A percentile compares a stretch with the other conserved stretches of the same genome.
These are phyloP conservation scores for Sebastes steindachneri DNA, from an alignment of 2,797 vertebrate species.

Conservation along the genomic window DNA sequence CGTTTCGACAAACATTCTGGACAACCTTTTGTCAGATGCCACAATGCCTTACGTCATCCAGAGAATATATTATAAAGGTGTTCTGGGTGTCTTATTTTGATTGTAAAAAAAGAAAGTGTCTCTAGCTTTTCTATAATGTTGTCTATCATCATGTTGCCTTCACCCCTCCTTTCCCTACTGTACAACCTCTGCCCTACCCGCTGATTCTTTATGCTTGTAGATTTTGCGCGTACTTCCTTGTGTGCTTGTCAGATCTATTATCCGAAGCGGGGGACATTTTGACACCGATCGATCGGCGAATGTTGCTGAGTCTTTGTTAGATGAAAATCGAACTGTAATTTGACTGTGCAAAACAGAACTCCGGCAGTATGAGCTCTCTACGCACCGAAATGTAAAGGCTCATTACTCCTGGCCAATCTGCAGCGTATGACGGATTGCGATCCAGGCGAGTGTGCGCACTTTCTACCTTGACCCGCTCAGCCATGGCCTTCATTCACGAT, in stretches of 20 bases:
- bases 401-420: slow-evolving; percentile 60
- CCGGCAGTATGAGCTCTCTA: slow-evolving; percentile 48
- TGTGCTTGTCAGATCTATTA: slow-evolving; percentile 54
- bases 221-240: slow-evolving; percentile 35
- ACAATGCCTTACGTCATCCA: slow-evolving; percentile 35
- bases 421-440: slow-evolving; percentile 49
- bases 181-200: background rate
- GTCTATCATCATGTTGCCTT: slow-evolving; percentile 10
- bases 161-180: background rate
- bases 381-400: slow-evolving; percentile 51
- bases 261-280: slow-evolving; percentile 47
- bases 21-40: slow-evolving; percentile 40
- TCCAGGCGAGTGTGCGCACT: slow-evolving; percentile 17
- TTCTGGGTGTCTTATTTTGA: slow-evolving; percentile 22
- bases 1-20: slow-evolving; percentile 25
- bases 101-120: slow-evolving; percentile 12
- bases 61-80: slow-evolving; percentile 19
- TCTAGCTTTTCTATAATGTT: slow-evolving; percentile 1
- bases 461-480: slow-evolving; percentile 59
- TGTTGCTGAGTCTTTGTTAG: slow-evolving; percentile 65
- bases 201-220: slow-evolving; percentile 20
- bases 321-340: slow-evolving; percentile 67
- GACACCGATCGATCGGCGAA: slow-evolving; percentile 63
- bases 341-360: slow-evolving; percentile 53
- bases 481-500: slow-evolving; percentile 34